These are phyloP conservation scores for Coremacera marginata DNA, from an alignment of 2,888 invertebrate genomes.

Conservation along the genomic window DNA sequence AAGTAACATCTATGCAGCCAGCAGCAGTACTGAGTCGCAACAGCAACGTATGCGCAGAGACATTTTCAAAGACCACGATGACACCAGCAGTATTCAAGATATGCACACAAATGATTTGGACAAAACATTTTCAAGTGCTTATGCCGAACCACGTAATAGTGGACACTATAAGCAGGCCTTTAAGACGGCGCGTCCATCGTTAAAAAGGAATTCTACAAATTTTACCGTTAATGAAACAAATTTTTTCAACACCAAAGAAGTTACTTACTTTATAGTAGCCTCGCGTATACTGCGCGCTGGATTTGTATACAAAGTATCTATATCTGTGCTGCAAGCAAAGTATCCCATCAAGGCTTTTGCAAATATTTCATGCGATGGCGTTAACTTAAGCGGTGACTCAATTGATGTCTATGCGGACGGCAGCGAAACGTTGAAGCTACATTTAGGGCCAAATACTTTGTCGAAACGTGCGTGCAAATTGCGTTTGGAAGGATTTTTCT, in stretches of 20 bases:
- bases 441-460: constrained; percentile 84
- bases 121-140: constrained; percentile 9
- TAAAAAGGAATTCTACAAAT: no score
- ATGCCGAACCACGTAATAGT: constrained; percentile 9
- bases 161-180: not conserved
- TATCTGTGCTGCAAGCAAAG: constrained; percentile 81
- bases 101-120: not conserved
- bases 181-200: not conserved
- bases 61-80: not conserved
- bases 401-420: constrained; percentile 85
- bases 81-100: not conserved
- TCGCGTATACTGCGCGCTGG: constrained; percentile 89
- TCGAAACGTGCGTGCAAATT: constrained; percentile 82
- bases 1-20: not conserved
- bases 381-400: constrained; percentile 83
- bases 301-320: constrained; percentile 87
- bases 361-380: constrained; percentile 87
- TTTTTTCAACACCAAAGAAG: constrained; percentile 40
- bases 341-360: constrained; percentile 84
- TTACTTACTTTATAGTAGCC: constrained; percentile 88
- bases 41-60: constrained; percentile 12
- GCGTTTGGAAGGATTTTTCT: constrained; percentile 80
- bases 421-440: constrained; percentile 86
- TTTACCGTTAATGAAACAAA: not conserved
- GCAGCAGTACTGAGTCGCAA: not conserved